Conservation (phyloP, 2,888 invertebrate species). For the Ennomos quercinarius region DNA sequence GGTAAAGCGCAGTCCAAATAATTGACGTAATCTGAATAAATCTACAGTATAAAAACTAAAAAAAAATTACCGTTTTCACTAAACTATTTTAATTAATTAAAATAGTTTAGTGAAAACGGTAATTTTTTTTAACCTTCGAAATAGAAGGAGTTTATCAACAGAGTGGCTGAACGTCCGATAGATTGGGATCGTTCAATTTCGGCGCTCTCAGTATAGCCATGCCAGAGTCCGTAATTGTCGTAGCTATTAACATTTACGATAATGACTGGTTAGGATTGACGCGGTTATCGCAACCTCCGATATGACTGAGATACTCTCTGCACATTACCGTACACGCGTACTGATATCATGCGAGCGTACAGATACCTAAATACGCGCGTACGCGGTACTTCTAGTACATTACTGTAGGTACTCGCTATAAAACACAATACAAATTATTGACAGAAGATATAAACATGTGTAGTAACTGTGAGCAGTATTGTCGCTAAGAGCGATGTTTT, state of each 20-base stretch:
- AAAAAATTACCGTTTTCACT: slow-evolving; percentile 51
- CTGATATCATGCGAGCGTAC: slow-evolving; percentile 7
- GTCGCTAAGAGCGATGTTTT: too few species aligned
- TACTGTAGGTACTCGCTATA: too few species aligned
- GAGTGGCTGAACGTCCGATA: slow-evolving; percentile 70
- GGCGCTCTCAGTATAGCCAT: slow-evolving; percentile 62
- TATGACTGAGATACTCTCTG: slow-evolving; percentile 50
- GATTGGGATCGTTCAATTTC: slow-evolving; percentile 75
- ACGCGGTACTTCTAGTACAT: too few species aligned
- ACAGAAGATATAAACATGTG: too few species aligned
- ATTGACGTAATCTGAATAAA: too few species aligned
- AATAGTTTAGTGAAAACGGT: too few species aligned
- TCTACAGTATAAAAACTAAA: too few species aligned
- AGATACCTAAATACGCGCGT: neutral
- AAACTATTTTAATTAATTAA: slow-evolving; percentile 83
- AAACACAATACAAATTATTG: too few species aligned
- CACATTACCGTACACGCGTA: slow-evolving; percentile 7
- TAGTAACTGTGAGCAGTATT: too few species aligned
- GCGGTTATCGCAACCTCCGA: slow-evolving; percentile 64
- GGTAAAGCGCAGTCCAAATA: too few species aligned
- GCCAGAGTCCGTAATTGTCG: slow-evolving; percentile 74
- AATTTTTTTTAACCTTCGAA: slow-evolving; percentile 68
- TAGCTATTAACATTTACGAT: slow-evolving; percentile 83
- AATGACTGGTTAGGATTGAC: slow-evolving; percentile 79
- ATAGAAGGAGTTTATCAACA: slow-evolving; percentile 76